Evolutionary conservation across 2,113 vertebrate genomes (phyloP).

Genomic region (Tretioscincus oriximinensis): DNA sequence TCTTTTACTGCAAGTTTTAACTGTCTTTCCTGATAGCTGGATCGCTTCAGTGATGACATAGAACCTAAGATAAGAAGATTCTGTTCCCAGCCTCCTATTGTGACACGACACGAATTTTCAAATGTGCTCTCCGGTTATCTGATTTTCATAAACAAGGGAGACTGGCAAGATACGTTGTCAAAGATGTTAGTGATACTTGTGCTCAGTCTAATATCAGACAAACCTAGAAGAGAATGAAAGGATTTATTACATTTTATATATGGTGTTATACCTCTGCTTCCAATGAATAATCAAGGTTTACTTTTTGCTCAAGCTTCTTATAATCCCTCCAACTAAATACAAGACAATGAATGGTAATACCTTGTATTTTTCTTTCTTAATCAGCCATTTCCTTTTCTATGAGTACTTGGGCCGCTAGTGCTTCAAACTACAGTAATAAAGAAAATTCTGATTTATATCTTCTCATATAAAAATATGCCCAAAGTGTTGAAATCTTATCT

Average conservation of each 20-base stretch:
- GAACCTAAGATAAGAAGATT: not conserved
- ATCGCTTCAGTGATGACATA: constrained; percentile 3
- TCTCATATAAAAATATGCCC: not conserved
- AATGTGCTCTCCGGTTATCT: not conserved
- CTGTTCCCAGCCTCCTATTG: not conserved
- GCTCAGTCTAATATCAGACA: not conserved
- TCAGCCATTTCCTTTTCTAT: constrained; percentile 44
- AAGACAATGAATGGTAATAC: constrained; percentile 32
- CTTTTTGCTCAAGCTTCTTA: constrained; percentile 38
- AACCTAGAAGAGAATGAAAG: not conserved
- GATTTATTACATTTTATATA: not conserved
- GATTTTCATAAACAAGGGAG: not conserved
- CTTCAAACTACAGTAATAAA: not conserved
- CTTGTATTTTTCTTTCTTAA: constrained; percentile 40
- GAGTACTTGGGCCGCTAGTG: constrained; percentile 23
- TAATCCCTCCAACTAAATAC: constrained; percentile 19
- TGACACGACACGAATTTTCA: not conserved
- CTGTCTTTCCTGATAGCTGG: constrained; percentile 1
- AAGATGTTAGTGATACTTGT: not conserved
- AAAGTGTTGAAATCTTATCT: not conserved
- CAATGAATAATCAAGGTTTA: constrained; percentile 29
- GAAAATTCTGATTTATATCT: not conserved
- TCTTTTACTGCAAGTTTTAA: not conserved
- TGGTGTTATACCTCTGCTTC: not conserved
- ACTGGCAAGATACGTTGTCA: too few species aligned